Evolutionary conservation across 2,888 invertebrate species (phyloP), one percentile per base, ranked within the genome.

Genomic region (Cistogaster globosa): DNA sequence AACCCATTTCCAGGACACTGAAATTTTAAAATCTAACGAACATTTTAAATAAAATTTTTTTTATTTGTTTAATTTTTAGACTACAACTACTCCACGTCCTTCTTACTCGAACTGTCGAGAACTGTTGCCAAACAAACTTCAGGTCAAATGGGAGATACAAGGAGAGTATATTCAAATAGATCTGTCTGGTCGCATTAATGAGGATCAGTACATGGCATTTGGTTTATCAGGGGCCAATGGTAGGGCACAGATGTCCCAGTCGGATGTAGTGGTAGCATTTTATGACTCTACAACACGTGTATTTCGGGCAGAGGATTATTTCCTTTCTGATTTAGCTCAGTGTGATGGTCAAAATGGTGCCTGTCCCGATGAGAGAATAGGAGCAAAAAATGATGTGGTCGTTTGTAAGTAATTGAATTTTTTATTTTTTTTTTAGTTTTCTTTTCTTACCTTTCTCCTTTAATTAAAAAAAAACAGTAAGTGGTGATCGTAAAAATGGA

Each of bases 161-260:
- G 96, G 94, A 86, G 95, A 96, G 69, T 94, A 95, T 82, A 94
- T 98, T 3, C 95, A 96, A 90, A 95, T 98, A 72, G 96, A 96
- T 45, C 91, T 98, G 58, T 95, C 96, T 2, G 97, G 96, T 0
- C 94, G 95, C 45, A 96, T 97, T 45, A 93, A 94, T 36, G 96
- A 96, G 88, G 96, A 97, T 89, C 96, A 98, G 90, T 98, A 97
- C 92, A 96, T 98, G 93, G 96, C 97, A 0, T 97, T 98, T 88
- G 97, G 98, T 0, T 93, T 97, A 53, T 97, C 97, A 1, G 97
- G 97, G 0, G 94, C 94, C 53, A 95, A 96, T 89, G 96, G 96
- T 16, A 93, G 94, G 45, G 93, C 96, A 0, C 95, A 95, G 91
- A 97, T 97, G 97, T 90, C 92, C 74, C 97, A 97, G 12, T 96